Percentiles rank a stretch among this genome's conserved stretches.
Evolutionary conservation across 2,797 vertebrate genomes (phyloP).

Genomic region (Myiothlypis coronata): DNA sequence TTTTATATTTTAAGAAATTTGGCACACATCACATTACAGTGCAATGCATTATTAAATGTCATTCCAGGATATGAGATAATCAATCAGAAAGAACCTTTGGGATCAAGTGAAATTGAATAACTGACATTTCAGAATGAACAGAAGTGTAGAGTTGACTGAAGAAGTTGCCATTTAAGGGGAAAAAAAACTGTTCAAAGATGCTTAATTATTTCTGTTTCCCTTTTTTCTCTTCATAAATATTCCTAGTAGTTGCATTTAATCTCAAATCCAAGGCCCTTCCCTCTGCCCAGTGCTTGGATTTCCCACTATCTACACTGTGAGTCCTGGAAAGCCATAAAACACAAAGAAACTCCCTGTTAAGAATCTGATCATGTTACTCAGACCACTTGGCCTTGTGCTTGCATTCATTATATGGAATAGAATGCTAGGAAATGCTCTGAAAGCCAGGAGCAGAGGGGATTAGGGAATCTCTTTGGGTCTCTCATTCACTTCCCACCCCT

Average conservation of each 20-base stretch:
- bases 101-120: constrained; percentile 72
- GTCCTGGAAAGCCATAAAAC: constrained; percentile 50
- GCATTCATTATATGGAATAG: constrained; percentile 22
- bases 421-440: background rate
- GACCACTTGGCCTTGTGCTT: constrained; percentile 8
- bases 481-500: background rate
- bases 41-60: constrained; percentile 63
- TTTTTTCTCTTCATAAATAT: constrained; percentile 47
- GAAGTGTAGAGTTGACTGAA: background rate
- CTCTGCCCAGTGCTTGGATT: background rate
- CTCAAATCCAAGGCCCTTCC: background rate
- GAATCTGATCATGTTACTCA: background rate
- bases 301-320: constrained; percentile 40
- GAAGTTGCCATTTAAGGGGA: constrained; percentile 60
- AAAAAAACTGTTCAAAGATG: background rate
- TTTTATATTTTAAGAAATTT: constrained; percentile 51
- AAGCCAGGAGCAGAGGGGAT: background rate
- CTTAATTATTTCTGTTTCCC: constrained; percentile 62
- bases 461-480: background rate
- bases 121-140: constrained; percentile 47
- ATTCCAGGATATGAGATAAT: constrained; percentile 65
- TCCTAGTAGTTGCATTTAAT: constrained; percentile 47
- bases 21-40: background rate
- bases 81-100: constrained; percentile 52
- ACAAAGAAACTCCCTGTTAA: constrained; percentile 1